Conservation (phyloP, 2,113 vertebrate genomes). For the Anoura caudifer region DNA sequence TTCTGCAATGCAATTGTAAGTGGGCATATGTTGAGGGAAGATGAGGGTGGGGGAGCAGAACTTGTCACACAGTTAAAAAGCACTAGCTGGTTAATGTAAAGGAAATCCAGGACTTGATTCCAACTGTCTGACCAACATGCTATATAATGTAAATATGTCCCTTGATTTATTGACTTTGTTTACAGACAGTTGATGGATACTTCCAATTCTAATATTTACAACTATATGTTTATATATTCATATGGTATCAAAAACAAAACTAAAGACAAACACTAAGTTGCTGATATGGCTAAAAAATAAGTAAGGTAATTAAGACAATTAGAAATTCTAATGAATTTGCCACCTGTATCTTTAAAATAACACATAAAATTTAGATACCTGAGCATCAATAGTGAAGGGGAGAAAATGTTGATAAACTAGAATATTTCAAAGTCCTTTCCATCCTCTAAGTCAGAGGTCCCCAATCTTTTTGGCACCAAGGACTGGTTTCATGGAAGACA, state of each 20-base stretch:
- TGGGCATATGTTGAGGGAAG: no score
- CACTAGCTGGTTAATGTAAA: not conserved
- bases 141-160: not conserved
- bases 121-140: not conserved
- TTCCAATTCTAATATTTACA: not conserved
- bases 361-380: not conserved
- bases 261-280: not conserved
- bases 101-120: not conserved
- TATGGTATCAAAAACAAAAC: not conserved
- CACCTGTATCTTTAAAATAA: not conserved
- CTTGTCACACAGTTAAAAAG: not conserved
- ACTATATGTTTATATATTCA: not conserved
- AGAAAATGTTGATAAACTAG: not conserved
- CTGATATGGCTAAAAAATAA: not conserved
- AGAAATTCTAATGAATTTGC: not conserved
- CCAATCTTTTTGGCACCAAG: no score
- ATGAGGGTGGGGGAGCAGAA: not conserved
- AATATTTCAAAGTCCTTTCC: not conserved
- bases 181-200: not conserved
- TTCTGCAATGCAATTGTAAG: not conserved
- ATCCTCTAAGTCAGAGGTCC: not conserved
- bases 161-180: not conserved
- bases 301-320: not conserved
- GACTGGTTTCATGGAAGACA: no score
- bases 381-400: not conserved